phyloP scores from a whole-genome alignment of 1,140 invertebrate genomes.

The Brachystomella parvula region DNA sequence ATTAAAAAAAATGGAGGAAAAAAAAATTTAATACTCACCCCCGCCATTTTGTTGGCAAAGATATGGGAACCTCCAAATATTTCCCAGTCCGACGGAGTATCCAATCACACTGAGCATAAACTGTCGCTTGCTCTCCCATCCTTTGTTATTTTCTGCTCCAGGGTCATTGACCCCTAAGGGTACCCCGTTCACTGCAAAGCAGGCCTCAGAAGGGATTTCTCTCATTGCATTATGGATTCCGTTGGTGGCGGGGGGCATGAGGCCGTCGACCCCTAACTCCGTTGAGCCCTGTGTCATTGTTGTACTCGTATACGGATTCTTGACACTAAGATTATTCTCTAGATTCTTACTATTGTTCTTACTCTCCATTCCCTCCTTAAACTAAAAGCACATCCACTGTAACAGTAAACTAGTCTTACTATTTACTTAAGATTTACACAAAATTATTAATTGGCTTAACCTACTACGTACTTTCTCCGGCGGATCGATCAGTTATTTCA shows the following conservation, averaged over 20 bases:
- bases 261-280: conserved; percentile 32
- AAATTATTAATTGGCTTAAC: not conserved
- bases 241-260: conserved; percentile 22
- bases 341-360: conserved; percentile 5
- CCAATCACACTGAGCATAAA: conserved; percentile 85
- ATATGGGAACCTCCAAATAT: conserved; percentile 93
- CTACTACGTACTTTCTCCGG: not conserved
- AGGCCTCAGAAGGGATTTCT: conserved; percentile 35
- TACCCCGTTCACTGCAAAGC: conserved; percentile 50
- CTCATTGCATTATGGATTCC: conserved; percentile 38
- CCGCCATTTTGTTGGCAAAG: conserved; percentile 90
- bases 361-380: not conserved
- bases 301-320: conserved; percentile 16
- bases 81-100: conserved; percentile 78
- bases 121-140: conserved; percentile 59
- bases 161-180: conserved; percentile 55
- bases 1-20: not conserved
- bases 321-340: conserved; percentile 25
- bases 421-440: not conserved
- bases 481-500: not conserved
- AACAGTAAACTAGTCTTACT: not conserved
- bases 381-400: too few relatives aligned
- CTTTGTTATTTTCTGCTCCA: conserved; percentile 26
- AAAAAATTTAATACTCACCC: conserved; percentile 55
- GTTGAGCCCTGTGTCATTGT: conserved; percentile 11